Percentiles rank a stretch among this genome's conserved stretches.
phyloP scores from a whole-genome alignment of 92 coral and sea anemone genomes.

The Nematostella vectensis region DNA sequence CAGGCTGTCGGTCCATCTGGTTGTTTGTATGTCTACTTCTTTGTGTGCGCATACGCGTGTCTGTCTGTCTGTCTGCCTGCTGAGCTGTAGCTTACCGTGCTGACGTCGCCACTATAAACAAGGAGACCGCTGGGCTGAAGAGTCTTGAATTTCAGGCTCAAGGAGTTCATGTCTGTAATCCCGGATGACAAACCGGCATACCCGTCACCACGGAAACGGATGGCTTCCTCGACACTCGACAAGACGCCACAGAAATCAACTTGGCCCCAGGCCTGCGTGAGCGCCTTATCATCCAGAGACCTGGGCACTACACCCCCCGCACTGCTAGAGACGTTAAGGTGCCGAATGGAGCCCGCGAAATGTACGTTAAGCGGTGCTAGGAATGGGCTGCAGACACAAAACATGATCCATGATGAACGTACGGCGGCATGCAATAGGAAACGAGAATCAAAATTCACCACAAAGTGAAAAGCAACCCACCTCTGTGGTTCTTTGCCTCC shows the following conservation, averaged over 20 bases:
- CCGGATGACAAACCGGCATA: constrained; percentile 58
- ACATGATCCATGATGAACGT: no score
- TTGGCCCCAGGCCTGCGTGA: constrained; percentile 45
- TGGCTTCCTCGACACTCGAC: constrained; percentile 53
- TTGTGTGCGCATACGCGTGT: no score
- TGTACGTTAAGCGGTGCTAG: constrained; percentile 33
- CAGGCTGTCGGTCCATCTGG: no score
- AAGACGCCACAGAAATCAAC: constrained; percentile 54
- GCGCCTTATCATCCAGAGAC: constrained; percentile 34
- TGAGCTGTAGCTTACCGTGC: constrained; percentile 7
- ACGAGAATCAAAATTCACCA: neutral
- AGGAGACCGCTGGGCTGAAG: constrained; percentile 73
- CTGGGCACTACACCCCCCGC: constrained; percentile 35
- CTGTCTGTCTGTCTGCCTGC: no score
- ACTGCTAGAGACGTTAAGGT: constrained; percentile 43
- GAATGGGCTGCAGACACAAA: constrained; percentile 30
- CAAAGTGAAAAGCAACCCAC: constrained; percentile 15
- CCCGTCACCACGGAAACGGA: constrained; percentile 70
- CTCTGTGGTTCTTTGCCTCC: constrained; percentile 81
- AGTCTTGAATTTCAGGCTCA: constrained; percentile 69
- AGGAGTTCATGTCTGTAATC: constrained; percentile 17
- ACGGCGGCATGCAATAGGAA: neutral
- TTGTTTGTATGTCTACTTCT: no score
- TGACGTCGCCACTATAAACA: constrained; percentile 49
- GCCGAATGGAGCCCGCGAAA: constrained; percentile 62